Evolutionary conservation across 1,140 invertebrate species (phyloP).

Genomic region (Pollicipes pollicipes): DNA sequence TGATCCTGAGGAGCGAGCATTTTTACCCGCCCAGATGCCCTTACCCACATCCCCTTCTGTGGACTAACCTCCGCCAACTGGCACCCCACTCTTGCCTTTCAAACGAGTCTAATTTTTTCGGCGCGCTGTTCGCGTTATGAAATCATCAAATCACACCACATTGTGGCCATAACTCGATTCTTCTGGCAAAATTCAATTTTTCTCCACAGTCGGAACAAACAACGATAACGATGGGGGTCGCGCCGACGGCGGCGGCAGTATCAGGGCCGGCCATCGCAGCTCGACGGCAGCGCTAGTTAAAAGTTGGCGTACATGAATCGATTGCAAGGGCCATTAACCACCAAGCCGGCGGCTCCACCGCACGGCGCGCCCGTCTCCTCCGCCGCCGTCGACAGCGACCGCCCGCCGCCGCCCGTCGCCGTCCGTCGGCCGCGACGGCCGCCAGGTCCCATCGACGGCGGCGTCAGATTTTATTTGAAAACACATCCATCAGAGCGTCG

Average conservation of each 20-base stretch:
- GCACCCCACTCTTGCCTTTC: background rate
- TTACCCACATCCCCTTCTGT: too few species aligned
- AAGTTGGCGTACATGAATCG: background rate
- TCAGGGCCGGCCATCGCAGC: background rate
- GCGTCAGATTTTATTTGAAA: background rate
- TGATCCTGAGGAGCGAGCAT: too few species aligned
- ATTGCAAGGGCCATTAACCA: background rate
- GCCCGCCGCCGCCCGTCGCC: too few species aligned
- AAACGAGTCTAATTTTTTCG: background rate
- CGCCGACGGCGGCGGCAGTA: background rate
- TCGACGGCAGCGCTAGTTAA: background rate
- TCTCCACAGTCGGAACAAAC: background rate
- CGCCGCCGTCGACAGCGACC: background rate
- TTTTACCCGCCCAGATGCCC: too few species aligned
- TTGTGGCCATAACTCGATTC: slow-evolving; percentile 1
- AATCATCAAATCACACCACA: slow-evolving; percentile 2
- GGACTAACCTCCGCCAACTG: too few species aligned
- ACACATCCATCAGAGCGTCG: slow-evolving; percentile 1
- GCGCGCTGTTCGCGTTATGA: background rate
- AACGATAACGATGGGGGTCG: background rate
- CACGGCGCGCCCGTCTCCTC: background rate
- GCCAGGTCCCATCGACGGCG: too few species aligned
- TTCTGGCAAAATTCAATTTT: background rate
- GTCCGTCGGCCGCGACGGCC: background rate
- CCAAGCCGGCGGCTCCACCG: too few species aligned